A percentile compares a stretch with the other conserved stretches of the same genome.
Evolutionary conservation across 2,888 invertebrate species (phyloP).

Genomic region (Dusona sp.): DNA sequence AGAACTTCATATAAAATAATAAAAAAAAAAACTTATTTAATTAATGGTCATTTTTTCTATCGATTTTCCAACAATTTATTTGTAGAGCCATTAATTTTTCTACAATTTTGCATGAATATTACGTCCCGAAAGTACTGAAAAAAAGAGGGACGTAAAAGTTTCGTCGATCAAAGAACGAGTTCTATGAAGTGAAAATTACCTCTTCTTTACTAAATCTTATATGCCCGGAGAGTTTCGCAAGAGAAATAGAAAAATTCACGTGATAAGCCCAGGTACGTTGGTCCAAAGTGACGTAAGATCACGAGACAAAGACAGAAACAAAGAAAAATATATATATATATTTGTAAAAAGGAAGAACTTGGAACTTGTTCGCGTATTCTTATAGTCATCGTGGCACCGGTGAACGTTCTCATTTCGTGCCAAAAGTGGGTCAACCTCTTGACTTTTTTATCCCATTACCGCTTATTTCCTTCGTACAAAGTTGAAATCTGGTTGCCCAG

Average conservation of each 20-base stretch:
- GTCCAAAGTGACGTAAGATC: constrained; percentile 27
- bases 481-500: constrained; percentile 49
- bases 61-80: not conserved
- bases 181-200: constrained; percentile 36
- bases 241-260: constrained; percentile 53
- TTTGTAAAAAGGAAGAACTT: not conserved
- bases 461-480: constrained; percentile 57
- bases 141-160: constrained; percentile 4
- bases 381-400: constrained; percentile 27
- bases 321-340: not conserved
- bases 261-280: constrained; percentile 16
- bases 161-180: constrained; percentile 37
- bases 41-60: not conserved
- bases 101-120: not conserved
- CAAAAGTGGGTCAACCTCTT: constrained; percentile 51
- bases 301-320: constrained; percentile 25
- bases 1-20: not conserved
- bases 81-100: not conserved
- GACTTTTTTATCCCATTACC: constrained; percentile 58
- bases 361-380: constrained; percentile 31
- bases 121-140: not conserved
- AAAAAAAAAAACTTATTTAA: not conserved
- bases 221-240: constrained; percentile 7
- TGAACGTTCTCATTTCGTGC: constrained; percentile 35
- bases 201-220: constrained; percentile 26